phyloP scores from a whole-genome alignment of 2,888 invertebrate species.

The Cynaeus angustus region DNA sequence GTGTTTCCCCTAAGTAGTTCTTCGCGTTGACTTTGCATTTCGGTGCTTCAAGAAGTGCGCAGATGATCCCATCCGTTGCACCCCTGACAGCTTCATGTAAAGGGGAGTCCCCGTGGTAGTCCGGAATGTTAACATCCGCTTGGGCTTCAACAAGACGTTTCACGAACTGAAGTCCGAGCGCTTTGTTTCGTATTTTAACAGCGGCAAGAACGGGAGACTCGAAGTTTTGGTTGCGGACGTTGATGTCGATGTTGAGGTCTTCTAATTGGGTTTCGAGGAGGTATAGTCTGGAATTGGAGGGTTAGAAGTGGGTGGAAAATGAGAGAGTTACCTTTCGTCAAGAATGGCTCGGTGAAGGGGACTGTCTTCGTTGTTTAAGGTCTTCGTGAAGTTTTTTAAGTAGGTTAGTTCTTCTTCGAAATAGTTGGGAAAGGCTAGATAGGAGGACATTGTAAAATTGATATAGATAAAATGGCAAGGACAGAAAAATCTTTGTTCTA shows the following conservation, averaged over 20 bases:
- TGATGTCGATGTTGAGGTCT: neutral
- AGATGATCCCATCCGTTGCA: neutral
- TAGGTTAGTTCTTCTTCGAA: neutral
- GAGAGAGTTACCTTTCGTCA: neutral
- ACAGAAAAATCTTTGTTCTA: too few relatives aligned
- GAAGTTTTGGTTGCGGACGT: neutral
- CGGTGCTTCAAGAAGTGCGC: neutral
- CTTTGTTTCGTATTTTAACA: constrained; percentile 1
- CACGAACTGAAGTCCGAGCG: neutral
- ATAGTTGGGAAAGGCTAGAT: neutral
- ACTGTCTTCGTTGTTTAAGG: neutral
- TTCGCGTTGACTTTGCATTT: neutral
- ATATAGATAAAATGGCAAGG: too few relatives aligned
- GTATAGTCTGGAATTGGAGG: neutral
- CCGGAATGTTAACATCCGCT: neutral
- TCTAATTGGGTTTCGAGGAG: neutral
- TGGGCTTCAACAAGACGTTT: neutral
- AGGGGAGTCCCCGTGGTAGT: constrained; percentile 6
- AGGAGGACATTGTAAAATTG: neutral
- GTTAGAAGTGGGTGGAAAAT: neutral
- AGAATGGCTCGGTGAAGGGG: neutral
- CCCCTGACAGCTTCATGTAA: neutral
- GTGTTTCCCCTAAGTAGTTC: constrained; percentile 4
- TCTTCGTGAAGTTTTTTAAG: neutral
- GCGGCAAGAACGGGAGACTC: neutral